phyloP scores from a whole-genome alignment of 2,888 invertebrate species.

The Agrotis puta region DNA sequence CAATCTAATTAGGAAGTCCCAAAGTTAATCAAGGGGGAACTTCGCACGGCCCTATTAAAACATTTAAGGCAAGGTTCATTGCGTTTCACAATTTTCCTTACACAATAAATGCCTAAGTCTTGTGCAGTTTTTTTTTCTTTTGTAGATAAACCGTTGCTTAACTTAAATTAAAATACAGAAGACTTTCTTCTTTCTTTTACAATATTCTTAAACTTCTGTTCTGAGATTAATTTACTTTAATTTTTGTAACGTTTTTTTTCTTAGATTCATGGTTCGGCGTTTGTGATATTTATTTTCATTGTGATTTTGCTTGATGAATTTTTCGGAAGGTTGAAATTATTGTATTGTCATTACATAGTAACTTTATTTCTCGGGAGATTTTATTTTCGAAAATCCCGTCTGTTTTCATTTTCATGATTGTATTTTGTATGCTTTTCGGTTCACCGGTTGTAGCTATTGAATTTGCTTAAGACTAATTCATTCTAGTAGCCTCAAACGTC shows the following conservation, averaged over 20 bases:
- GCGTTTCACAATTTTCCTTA: constrained; percentile 46
- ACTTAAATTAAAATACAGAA: constrained; percentile 51
- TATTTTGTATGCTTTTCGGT: no score
- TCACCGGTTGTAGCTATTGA: no score
- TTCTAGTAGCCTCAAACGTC: no score
- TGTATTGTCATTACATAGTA: no score
- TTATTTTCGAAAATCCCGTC: no score
- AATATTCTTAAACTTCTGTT: constrained; percentile 33
- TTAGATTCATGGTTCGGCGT: neutral
- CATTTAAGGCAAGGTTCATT: constrained; percentile 57
- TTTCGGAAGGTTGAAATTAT: no score
- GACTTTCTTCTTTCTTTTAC: constrained; percentile 9
- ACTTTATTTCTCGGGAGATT: no score
- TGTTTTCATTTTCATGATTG: no score
- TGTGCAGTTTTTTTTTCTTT: constrained; percentile 28
- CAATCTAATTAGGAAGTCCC: constrained; percentile 63
- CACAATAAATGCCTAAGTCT: constrained; percentile 42
- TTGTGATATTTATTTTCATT: neutral
- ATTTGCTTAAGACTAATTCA: no score
- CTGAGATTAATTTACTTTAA: constrained; percentile 14
- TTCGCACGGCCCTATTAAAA: constrained; percentile 54
- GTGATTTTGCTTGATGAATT: no score
- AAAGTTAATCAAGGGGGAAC: constrained; percentile 61
- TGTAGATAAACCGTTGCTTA: constrained; percentile 32
- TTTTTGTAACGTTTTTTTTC: constrained; percentile 6